Conservation (phyloP, 2,888 invertebrate species). For the Amiota mariae region DNA sequence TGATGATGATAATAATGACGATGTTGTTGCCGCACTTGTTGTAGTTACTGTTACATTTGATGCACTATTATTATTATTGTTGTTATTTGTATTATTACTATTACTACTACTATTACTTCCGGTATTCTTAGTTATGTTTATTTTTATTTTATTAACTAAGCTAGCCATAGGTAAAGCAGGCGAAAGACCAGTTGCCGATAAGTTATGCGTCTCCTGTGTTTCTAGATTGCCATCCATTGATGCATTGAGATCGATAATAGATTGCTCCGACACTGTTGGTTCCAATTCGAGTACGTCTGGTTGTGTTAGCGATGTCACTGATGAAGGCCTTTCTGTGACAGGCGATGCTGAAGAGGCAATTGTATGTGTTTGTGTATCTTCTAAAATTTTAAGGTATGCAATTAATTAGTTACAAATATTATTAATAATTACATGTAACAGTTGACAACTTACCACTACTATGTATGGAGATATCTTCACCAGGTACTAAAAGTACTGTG, state of each 20-base stretch:
- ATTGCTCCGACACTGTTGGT: conserved; percentile 36
- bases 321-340: conserved; percentile 74
- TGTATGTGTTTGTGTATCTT: conserved; percentile 70
- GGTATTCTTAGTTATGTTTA: conserved; percentile 85
- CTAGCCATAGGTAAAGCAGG: conserved; percentile 70
- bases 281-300: conserved; percentile 41
- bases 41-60: conserved; percentile 38
- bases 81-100: conserved; percentile 70
- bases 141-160: conserved; percentile 80
- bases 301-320: conserved; percentile 57
- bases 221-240: conserved; percentile 88
- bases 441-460: conserved; percentile 66
- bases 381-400: conserved; percentile 39
- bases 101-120: conserved; percentile 71
- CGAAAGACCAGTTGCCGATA: conserved; percentile 71
- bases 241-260: conserved; percentile 49
- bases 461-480: conserved; percentile 70
- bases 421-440: background rate
- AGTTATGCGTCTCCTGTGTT: conserved; percentile 75
- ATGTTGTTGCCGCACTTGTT: conserved; percentile 40
- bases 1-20: conserved; percentile 39
- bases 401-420: background rate
- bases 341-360: conserved; percentile 67
- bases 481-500: conserved; percentile 68
- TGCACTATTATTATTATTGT: conserved; percentile 47